Evolutionary conservation across 2,888 invertebrate genomes (phyloP).

Genomic region (Panorpa germanica): DNA sequence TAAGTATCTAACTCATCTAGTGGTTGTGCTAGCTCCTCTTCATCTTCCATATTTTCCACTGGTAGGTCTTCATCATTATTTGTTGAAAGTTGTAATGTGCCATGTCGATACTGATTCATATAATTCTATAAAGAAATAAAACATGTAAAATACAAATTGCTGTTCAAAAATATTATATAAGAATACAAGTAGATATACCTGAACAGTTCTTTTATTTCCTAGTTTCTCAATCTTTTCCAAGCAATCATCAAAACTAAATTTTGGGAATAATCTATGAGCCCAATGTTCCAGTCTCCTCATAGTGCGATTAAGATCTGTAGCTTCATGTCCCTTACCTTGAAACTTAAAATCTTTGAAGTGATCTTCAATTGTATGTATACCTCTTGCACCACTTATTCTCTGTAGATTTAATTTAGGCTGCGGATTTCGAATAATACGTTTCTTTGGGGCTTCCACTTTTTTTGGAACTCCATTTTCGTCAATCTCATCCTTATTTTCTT

Average conservation of each 20-base stretch:
- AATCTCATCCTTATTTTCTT: conserved; percentile 23
- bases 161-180: conserved; percentile 5
- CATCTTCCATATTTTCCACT: conserved; percentile 21
- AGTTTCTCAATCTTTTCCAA: conserved; percentile 55
- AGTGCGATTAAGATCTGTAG: conserved; percentile 58
- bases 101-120: conserved; percentile 42
- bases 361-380: conserved; percentile 59
- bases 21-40: conserved; percentile 21
- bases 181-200: conserved; percentile 26
- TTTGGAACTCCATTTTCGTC: conserved; percentile 14
- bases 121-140: conserved; percentile 30
- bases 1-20: conserved; percentile 45
- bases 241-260: conserved; percentile 73
- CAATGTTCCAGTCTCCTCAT: conserved; percentile 79
- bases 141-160: conserved; percentile 2
- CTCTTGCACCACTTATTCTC: conserved; percentile 56
- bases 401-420: conserved; percentile 47
- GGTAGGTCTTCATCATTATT: conserved; percentile 14
- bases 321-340: conserved; percentile 61
- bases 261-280: conserved; percentile 84
- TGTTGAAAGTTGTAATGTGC: conserved; percentile 24
- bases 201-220: conserved; percentile 62
- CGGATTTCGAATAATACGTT: conserved; percentile 40
- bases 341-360: conserved; percentile 69
- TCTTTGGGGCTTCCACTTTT: conserved; percentile 29